phyloP scores from a whole-genome alignment of 2,888 invertebrate species.

The Saturnia japonica region DNA sequence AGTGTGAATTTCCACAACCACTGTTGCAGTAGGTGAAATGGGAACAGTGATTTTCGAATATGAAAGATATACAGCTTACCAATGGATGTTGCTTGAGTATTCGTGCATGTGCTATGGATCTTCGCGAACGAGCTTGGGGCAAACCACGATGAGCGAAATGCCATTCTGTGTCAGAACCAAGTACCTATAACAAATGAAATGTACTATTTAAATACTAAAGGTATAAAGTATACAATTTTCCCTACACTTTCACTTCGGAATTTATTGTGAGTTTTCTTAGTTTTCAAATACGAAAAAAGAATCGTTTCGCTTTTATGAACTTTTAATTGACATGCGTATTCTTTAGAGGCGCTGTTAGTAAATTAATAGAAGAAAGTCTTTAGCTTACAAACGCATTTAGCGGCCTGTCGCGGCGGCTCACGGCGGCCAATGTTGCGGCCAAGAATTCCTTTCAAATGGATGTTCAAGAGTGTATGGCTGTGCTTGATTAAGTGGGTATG shows the following conservation, averaged over 20 bases:
- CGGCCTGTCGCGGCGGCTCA: too few species aligned
- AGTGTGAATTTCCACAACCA: neutral
- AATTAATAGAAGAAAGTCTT: too few species aligned
- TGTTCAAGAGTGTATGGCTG: too few species aligned
- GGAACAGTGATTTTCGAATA: too few species aligned
- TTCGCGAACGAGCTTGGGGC: slow-evolving; percentile 92
- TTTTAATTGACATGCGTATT: too few species aligned
- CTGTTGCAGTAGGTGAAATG: neutral
- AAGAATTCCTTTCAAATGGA: too few species aligned
- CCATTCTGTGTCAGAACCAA: slow-evolving; percentile 94
- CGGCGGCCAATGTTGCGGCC: too few species aligned
- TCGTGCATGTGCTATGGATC: slow-evolving; percentile 94
- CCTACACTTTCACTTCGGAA: neutral
- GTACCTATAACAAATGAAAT: slow-evolving; percentile 83
- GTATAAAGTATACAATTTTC: neutral
- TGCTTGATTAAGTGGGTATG: too few species aligned
- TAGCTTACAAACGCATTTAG: too few species aligned
- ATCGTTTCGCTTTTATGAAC: too few species aligned
- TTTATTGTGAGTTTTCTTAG: neutral
- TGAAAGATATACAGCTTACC: slow-evolving; percentile 84
- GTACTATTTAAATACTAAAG: slow-evolving; percentile 18
- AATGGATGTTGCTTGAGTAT: slow-evolving; percentile 94
- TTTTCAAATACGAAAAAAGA: neutral
- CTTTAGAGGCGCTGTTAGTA: too few species aligned
- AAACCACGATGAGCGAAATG: slow-evolving; percentile 97